Base-by-base conservation (phyloP, 2,113 vertebrate species). In the Seriola rivoliana region DNA sequence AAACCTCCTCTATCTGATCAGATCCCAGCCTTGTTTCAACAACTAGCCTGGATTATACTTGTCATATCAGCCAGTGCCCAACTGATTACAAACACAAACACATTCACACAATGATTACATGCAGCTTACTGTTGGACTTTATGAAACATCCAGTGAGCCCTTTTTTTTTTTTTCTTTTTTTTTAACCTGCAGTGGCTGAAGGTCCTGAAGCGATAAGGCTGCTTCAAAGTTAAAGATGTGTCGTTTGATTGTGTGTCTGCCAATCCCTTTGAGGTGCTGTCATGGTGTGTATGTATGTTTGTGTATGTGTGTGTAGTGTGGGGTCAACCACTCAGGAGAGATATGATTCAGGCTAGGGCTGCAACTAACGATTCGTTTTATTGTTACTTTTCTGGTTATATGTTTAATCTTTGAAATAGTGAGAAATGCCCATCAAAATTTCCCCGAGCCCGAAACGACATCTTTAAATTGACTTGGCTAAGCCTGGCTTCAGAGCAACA, bases 1-100 rank as follows among this genome's bases (percentile, higher is more conserved):
- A 85, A 86, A 69, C 59, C 88, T 78, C 52, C 68, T 55, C 79
- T 81, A 89, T 93, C 92, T 90, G 91, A 93, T 93, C 81, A 88
- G 62, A 89, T 88, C 84, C 77, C 59, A 29, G 87, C 73, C 79
- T 76, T n/a, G 58, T 91, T 86, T 77, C 80, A 78, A 62, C 85
- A 80, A 44, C 88, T 50, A 68, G 75, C 83, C 85, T 23, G 86
- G 89, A 91, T 91, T 88, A 90, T 50, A 44, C 66, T 66, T 76
- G 83, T 80, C 86, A 54, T 81, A 79, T 92, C 90, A 87, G 77
- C 81, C 17, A 2, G 68, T 78, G 84, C 75, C 74, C 81, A 74
- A 78, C 84, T 82, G 88, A 91, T 90, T 87, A 78, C 73, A 62
- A 66, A 83, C 78, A 71, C 80, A 90, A 82, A 76, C 84, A 78